Evolutionary conservation across 2,888 invertebrate genomes (phyloP).

Genomic region (Rhimphoctona megacephalus): DNA sequence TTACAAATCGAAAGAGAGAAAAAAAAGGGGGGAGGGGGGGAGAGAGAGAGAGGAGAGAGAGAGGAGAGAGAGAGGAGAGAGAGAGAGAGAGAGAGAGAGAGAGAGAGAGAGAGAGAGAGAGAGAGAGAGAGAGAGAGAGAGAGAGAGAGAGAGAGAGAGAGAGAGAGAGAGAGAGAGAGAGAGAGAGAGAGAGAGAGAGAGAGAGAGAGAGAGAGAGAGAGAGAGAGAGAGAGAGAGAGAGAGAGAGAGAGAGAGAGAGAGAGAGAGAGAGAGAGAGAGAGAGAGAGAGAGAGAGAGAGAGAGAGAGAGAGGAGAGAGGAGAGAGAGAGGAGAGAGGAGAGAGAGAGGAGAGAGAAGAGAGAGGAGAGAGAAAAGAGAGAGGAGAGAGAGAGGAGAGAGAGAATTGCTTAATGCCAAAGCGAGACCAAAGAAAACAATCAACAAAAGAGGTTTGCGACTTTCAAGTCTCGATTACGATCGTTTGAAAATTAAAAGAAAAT

Average conservation of each 20-base stretch:
- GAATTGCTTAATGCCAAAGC: background rate
- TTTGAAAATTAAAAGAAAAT: background rate
- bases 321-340: no score
- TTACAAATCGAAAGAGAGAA: constrained; percentile 31
- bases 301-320: background rate
- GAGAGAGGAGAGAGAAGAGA: constrained; percentile 13
- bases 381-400: background rate
- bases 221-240: constrained; percentile 10
- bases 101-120: constrained; percentile 12
- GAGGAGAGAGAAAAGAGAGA: constrained; percentile 5
- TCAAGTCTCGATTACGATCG: background rate
- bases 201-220: constrained; percentile 10
- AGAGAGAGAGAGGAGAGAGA: constrained; percentile 8
- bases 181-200: constrained; percentile 16
- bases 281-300: constrained; percentile 10
- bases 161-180: constrained; percentile 13
- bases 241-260: background rate
- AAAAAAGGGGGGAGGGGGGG: background rate
- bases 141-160: background rate
- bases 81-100: constrained; percentile 20
- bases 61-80: no score
- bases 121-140: constrained; percentile 13
- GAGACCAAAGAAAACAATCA: background rate
- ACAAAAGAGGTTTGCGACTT: background rate
- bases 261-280: constrained; percentile 19